Percentiles rank a stretch among this genome's conserved stretches.
Conservation (phyloP, 2,797 vertebrate species). For the Triplophysa yarkandensis region DNA sequence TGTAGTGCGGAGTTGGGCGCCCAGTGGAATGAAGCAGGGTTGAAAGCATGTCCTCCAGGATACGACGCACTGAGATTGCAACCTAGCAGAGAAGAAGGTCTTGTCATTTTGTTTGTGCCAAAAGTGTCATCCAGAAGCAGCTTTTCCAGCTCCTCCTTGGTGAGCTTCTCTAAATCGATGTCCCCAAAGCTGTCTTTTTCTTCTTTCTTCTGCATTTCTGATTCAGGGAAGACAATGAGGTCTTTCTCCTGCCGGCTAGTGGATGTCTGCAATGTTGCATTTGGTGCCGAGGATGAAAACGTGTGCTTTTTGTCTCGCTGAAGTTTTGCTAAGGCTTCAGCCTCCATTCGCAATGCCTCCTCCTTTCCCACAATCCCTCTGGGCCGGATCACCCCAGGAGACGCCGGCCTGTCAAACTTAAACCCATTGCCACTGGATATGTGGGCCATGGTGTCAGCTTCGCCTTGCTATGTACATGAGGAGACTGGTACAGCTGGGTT, state of each 20-base stretch:
- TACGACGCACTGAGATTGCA: constrained; percentile 83
- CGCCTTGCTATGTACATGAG: constrained; percentile 74
- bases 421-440: constrained; percentile 90
- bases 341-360: constrained; percentile 97
- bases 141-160: constrained; percentile 90
- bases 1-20: constrained; percentile 74
- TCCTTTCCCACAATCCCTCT: constrained; percentile 92
- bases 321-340: constrained; percentile 91
- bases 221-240: constrained; percentile 94
- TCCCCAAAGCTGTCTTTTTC: constrained; percentile 80
- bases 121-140: constrained; percentile 91
- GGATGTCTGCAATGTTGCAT: constrained; percentile 56
- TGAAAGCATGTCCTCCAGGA: constrained; percentile 79
- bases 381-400: constrained; percentile 67
- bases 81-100: constrained; percentile 76
- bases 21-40: constrained; percentile 81
- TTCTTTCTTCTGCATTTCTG: constrained; percentile 77
- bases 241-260: constrained; percentile 83
- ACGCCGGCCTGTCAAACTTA: constrained; percentile 78
- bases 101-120: constrained; percentile 75
- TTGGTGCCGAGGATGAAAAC: constrained; percentile 61
- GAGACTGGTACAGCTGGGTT: constrained; percentile 54
- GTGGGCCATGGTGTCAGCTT: constrained; percentile 90
- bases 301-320: constrained; percentile 82
- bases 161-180: constrained; percentile 90